Evolutionary conservation across 2,888 invertebrate genomes (phyloP).

Genomic region (Blera fallax): DNA sequence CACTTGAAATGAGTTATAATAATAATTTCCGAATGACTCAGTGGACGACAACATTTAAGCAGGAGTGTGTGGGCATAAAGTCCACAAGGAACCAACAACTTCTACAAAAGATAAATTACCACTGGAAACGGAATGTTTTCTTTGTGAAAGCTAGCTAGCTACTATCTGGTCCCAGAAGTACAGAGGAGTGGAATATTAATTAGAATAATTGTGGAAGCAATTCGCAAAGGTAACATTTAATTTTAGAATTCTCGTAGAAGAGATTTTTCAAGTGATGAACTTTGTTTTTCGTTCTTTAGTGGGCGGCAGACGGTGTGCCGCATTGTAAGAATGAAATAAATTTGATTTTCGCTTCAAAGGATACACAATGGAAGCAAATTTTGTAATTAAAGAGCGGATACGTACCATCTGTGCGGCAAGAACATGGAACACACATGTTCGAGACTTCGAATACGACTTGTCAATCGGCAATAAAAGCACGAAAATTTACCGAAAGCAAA

Average conservation of each 20-base stretch:
- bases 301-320: not conserved
- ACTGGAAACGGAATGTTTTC: not conserved
- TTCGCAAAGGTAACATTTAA: not conserved
- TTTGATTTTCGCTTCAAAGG: conserved; percentile 2
- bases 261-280: not conserved
- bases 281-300: not conserved
- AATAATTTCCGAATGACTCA: conserved; percentile 28
- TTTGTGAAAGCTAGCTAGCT: not conserved
- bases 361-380: not conserved
- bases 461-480: not conserved
- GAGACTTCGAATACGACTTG: not conserved
- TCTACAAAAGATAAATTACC: conserved; percentile 18
- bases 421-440: not conserved
- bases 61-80: not conserved
- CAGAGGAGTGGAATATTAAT: conserved; percentile 6
- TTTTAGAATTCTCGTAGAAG: not conserved
- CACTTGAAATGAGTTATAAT: conserved; percentile 35
- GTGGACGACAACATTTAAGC: conserved; percentile 17
- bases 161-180: not conserved
- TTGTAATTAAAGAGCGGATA: not conserved
- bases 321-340: not conserved
- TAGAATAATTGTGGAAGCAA: conserved; percentile 8
- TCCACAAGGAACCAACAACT: not conserved
- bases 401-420: not conserved
- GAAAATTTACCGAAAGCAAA: too few species aligned